Evolutionary conservation across 2,888 invertebrate genomes (phyloP), one percentile per base, ranked within the genome.

Genomic region (Erynnis tages): DNA sequence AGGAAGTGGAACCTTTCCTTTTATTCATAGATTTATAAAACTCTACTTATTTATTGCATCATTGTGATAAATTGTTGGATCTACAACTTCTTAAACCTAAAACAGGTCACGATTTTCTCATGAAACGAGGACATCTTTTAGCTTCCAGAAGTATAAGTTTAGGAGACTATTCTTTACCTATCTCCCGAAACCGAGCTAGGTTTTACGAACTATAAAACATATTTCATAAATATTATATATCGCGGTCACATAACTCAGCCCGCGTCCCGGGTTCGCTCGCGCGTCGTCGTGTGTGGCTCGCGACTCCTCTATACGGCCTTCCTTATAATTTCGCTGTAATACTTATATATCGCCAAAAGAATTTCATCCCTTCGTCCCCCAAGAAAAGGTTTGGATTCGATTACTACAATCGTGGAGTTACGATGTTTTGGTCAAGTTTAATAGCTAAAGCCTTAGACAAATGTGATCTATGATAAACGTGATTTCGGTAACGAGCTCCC

Each of bases 251-350:
- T 86, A 85, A 82, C 69, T 86, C 83, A 83, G 66, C 62, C 71
- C 63, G 79, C 71, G 77, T 79, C 79, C 78, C 69, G 73, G 76
- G 71, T 79, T 79, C 76, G 77, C 78, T 76, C 79, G 80, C 83
- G 83, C 83, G 79, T 82, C 88, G 82, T 87, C 88, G 87, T 87
- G 87, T 87, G 88, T 86, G 87, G 87, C 82, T 84, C 75, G 82
- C 80, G 80, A 82, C 76, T 85, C 78, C 78, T 76, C 76, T 76
- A 67, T 64, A 66, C 66, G 65, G 67, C 69, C 65, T 73, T 76
- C 65, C 65, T 68, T 71, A 73, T 69, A 73, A 78, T 73, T 70
- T 68, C 59, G 65, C 61, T 67, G 66, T 70, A 69, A 69, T 65
- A 66, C 61, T 54, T 49, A 21, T 47, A 41, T 46, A 23, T 32